Evolutionary conservation across 2,888 invertebrate species (phyloP).

Genomic region (Pterostichus madidus): DNA sequence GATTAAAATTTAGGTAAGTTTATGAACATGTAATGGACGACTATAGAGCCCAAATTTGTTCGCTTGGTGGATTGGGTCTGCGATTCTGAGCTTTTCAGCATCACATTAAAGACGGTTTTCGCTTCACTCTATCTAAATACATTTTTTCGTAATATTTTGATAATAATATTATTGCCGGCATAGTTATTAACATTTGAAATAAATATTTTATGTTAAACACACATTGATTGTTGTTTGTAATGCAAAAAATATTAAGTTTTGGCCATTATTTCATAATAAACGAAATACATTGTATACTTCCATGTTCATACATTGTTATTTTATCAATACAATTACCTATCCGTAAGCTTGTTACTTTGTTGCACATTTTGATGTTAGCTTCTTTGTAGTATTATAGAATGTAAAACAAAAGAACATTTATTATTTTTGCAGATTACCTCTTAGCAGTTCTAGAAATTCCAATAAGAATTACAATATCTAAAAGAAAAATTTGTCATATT

Average conservation of each 20-base stretch:
- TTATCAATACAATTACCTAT: too few species aligned
- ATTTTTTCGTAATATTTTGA: constrained; percentile 44
- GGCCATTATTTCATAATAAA: too few species aligned
- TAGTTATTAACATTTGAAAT: constrained; percentile 10
- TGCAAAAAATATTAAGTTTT: too few species aligned
- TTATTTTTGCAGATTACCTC: too few species aligned
- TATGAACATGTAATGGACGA: constrained; percentile 74
- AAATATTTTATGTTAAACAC: constrained; percentile 55
- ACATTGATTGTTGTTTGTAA: constrained; percentile 2
- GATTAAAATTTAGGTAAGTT: constrained; percentile 71
- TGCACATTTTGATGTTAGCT: too few species aligned
- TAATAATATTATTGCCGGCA: not conserved
- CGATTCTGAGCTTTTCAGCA: constrained; percentile 76
- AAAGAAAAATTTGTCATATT: too few species aligned
- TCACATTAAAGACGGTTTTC: constrained; percentile 76
- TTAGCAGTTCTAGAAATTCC: not conserved
- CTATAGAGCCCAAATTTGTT: constrained; percentile 77
- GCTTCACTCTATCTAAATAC: constrained; percentile 70
- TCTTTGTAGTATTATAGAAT: too few species aligned
- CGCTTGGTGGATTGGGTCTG: constrained; percentile 73
- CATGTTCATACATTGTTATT: too few species aligned
- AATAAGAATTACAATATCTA: not conserved
- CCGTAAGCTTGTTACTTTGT: too few species aligned
- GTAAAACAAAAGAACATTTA: too few species aligned
- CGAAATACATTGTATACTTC: too few species aligned